Evolutionary conservation across 2,797 vertebrate species (phyloP).

Genomic region (Acrocephalus scirpaceus): DNA sequence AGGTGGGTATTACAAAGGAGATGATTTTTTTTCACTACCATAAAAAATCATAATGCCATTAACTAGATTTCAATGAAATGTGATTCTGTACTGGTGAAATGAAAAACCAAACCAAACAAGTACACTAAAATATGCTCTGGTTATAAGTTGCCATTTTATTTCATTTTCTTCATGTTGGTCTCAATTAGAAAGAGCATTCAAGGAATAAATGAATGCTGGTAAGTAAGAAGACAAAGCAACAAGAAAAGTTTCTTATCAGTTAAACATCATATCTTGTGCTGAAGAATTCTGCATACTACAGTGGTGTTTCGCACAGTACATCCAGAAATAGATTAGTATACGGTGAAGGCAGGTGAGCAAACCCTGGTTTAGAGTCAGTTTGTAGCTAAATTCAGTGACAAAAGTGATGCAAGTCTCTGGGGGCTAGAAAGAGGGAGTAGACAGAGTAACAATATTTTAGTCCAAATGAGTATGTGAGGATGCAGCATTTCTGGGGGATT

Average conservation of each 20-base stretch:
- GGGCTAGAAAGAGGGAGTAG: neutral
- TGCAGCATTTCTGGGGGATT: neutral
- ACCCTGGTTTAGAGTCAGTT: neutral
- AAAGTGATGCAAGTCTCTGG: neutral
- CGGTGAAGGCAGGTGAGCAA: neutral
- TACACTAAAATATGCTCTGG: neutral
- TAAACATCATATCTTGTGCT: neutral
- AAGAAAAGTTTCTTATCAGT: neutral
- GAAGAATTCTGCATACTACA: neutral
- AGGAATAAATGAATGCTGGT: neutral
- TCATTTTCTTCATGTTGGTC: neutral
- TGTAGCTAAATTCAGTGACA: neutral
- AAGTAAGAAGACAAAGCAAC: neutral
- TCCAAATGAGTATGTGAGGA: neutral
- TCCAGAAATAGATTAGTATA: neutral
- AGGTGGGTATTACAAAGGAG: neutral
- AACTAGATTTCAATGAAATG: neutral
- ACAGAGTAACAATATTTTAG: neutral
- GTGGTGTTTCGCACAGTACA: neutral
- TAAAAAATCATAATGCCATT: neutral
- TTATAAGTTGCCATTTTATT: neutral
- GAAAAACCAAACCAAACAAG: neutral
- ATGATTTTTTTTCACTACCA: neutral
- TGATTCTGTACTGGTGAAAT: neutral
- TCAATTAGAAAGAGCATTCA: neutral